Percentiles rank a stretch among this genome's conserved stretches.
These are phyloP conservation scores for Spizella passerina DNA, from an alignment of 2,797 vertebrate genomes.

Conservation along the genomic window DNA sequence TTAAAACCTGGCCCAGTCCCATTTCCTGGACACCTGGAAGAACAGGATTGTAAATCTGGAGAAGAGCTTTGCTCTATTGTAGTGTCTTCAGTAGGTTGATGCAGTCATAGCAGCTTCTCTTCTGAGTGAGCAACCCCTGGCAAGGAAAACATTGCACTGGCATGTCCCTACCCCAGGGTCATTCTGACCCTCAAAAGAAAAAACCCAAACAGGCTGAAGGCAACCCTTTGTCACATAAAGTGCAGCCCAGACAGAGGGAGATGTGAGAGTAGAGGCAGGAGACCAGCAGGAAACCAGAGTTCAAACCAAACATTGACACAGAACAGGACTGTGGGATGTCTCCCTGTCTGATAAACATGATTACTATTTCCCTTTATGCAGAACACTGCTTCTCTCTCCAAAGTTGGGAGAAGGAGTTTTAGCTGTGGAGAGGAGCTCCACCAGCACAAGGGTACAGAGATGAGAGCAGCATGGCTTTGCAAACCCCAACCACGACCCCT, in stretches of 20 bases:
- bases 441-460: neutral
- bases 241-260: neutral
- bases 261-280: neutral
- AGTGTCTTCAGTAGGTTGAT: neutral
- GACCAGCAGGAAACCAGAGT: neutral
- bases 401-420: neutral
- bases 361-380: neutral
- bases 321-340: neutral
- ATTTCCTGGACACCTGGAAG: neutral
- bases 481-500: neutral
- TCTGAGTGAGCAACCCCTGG: neutral
- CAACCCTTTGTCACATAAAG: neutral
- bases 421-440: neutral
- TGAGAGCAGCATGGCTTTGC: neutral
- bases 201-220: neutral
- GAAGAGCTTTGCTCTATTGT: neutral
- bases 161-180: neutral
- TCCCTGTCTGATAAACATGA: neutral
- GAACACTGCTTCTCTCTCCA: neutral
- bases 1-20: neutral
- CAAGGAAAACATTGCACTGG: neutral
- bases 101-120: neutral
- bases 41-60: neutral
- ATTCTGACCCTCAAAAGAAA: neutral
- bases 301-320: neutral